Evolutionary conservation across 2,888 invertebrate species (phyloP).

Genomic region (Parasteatoda lunata): DNA sequence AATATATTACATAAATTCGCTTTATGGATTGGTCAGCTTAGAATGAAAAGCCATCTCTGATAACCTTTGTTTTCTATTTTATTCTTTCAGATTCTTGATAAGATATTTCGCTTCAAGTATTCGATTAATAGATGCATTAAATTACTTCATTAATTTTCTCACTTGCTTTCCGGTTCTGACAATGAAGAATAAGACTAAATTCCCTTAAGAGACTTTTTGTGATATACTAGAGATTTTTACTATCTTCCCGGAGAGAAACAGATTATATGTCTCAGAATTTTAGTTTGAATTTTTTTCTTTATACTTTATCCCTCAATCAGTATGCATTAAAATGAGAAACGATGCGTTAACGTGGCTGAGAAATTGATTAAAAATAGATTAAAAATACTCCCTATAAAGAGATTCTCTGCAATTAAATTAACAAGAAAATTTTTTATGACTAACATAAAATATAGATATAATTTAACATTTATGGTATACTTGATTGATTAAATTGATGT

Average conservation of each 20-base stretch:
- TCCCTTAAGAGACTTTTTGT: constrained; percentile 16
- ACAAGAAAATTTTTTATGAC: too few relatives aligned
- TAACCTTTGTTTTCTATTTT: constrained; percentile 1
- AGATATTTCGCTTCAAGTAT: constrained; percentile 43
- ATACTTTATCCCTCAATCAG: constrained; percentile 22
- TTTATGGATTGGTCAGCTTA: constrained; percentile 10
- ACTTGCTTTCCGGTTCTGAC: constrained; percentile 11
- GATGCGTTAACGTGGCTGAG: constrained; percentile 15
- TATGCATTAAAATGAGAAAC: constrained; percentile 38
- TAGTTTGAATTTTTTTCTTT: constrained; percentile 25
- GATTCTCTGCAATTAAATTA: too few relatives aligned
- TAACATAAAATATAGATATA: too few relatives aligned
- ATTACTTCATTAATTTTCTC: constrained; percentile 41
- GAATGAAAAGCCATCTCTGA: constrained; percentile 16
- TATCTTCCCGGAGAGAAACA: not conserved
- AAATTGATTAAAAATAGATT: not conserved
- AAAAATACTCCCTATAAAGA: too few relatives aligned
- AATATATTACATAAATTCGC: too few relatives aligned
- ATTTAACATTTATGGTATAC: too few relatives aligned
- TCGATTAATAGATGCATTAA: constrained; percentile 60
- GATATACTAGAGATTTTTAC: not conserved
- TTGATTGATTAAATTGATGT: too few relatives aligned
- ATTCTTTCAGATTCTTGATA: not conserved
- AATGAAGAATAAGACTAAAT: constrained; percentile 14
- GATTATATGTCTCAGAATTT: not conserved